Base-by-base conservation (phyloP, 1,140 invertebrate species). In the Melitaea cinxia region DNA sequence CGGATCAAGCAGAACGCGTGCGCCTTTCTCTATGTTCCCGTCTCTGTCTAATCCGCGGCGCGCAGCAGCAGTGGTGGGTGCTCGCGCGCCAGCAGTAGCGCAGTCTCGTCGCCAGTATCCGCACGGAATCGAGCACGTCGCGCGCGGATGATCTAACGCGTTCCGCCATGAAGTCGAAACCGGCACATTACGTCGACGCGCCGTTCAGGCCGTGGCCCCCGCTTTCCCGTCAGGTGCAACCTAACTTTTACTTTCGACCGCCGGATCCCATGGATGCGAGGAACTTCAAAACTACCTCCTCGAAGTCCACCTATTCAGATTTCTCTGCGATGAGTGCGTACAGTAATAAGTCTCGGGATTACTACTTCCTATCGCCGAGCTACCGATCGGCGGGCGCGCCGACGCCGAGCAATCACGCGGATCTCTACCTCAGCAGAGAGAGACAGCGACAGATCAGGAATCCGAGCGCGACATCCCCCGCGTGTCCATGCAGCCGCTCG, bases 301-400 rank as follows among this genome's bases (percentile, higher is more conserved):
- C 89, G 5, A 89, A 91, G 53, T 93, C 93, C 23, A 92, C 91
- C 39, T 93, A 93, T 69, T 75, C 89, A 72, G 64, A 89, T 79
- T 78, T 91, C 87, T 68, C 73, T 56, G 86, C 68, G 21, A 77
- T 83, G 81, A 83, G 71, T 59, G 83, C 68, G 21, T 88, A 68
- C 78, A 89, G 75, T 72, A 93, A 93, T 73, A 94, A 94, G 67
- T 93, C 92, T 1, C 86, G 94, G 2, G 94, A 95, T 68, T 94
- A 95, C 70, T 95, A 95, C 75, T 94, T 94, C 66, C 76, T 95
- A 53, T 92, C 94, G 7, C 94, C 94, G 1, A 91, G 94, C 72
- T 95, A 94, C 66, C 81, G 94, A 92, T 85, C 85, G 15, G 83
- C 85, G 24, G 84, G 83, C 49, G 85, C 85, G 54, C 85, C 85